Evolutionary conservation across 1,140 invertebrate genomes (phyloP).

Genomic region (Acyrthosiphon pisum): DNA sequence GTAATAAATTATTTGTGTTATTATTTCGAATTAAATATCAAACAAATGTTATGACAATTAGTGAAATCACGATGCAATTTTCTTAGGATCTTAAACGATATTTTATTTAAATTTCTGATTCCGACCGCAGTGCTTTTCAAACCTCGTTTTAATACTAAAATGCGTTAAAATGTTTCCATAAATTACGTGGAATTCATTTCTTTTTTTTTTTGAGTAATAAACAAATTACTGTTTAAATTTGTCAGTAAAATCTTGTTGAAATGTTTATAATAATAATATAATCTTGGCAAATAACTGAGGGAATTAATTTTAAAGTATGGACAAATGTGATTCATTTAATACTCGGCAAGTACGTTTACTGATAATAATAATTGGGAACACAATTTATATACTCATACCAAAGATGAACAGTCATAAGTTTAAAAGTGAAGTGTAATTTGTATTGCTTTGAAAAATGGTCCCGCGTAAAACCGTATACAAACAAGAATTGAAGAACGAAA

Average conservation of each 20-base stretch:
- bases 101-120: not conserved
- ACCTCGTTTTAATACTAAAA: not conserved
- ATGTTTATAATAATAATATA: not conserved
- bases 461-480: not conserved
- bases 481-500: not conserved
- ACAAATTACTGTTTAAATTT: not conserved
- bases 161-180: not conserved
- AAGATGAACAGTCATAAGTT: slow-evolving; percentile 12
- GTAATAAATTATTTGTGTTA: too few relatives aligned
- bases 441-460: not conserved
- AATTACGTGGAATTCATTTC: not conserved
- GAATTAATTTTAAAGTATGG: not conserved
- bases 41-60: not conserved
- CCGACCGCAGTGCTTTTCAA: not conserved
- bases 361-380: not conserved
- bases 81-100: not conserved
- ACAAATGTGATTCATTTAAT: not conserved
- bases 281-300: not conserved
- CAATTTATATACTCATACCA: not conserved
- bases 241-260: not conserved
- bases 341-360: not conserved
- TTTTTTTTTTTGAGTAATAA: not conserved
- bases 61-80: not conserved
- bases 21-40: too few relatives aligned
- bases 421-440: not conserved